Percentiles rank a stretch among this genome's conserved stretches.
Evolutionary conservation across 1,140 invertebrate species (phyloP).

Genomic region (Lasioglossum albipes): DNA sequence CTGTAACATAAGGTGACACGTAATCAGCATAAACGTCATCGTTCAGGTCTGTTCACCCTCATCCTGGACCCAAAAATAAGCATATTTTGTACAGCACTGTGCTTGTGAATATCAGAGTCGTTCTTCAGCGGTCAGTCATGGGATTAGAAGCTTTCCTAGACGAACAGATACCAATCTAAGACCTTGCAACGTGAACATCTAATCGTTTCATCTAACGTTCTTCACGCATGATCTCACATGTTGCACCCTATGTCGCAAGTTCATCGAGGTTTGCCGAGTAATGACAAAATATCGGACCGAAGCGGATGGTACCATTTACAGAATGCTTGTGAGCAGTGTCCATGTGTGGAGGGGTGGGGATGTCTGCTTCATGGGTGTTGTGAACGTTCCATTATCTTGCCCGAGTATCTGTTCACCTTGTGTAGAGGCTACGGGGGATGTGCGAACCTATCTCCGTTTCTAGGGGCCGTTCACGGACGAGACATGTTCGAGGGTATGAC

Average conservation of each 20-base stretch:
- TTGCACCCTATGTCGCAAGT: neutral
- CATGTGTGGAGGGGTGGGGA: conserved; percentile 1
- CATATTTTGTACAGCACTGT: conserved; percentile 61
- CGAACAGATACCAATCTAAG: conserved; percentile 48
- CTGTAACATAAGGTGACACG: conserved; percentile 81
- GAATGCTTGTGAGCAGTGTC: conserved; percentile 12
- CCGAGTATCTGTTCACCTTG: neutral
- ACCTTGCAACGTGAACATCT: conserved; percentile 14
- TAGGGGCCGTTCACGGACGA: no score
- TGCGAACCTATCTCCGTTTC: neutral
- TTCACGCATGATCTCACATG: neutral
- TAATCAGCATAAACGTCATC: conserved; percentile 38
- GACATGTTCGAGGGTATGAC: no score
- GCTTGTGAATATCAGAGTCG: conserved; percentile 51
- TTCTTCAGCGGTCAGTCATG: conserved; percentile 56
- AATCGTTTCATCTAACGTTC: conserved; percentile 12
- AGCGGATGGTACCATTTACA: neutral
- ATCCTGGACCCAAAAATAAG: conserved; percentile 58
- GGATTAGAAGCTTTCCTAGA: conserved; percentile 63
- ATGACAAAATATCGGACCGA: neutral
- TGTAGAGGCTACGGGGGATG: neutral
- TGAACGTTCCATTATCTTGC: neutral
- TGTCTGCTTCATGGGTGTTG: conserved; percentile 15
- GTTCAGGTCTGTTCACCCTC: conserved; percentile 19
- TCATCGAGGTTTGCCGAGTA: neutral